Evolutionary conservation across 2,113 vertebrate species (phyloP), one percentile per base, ranked within the genome.

Genomic region (Halichoerus grypus): DNA sequence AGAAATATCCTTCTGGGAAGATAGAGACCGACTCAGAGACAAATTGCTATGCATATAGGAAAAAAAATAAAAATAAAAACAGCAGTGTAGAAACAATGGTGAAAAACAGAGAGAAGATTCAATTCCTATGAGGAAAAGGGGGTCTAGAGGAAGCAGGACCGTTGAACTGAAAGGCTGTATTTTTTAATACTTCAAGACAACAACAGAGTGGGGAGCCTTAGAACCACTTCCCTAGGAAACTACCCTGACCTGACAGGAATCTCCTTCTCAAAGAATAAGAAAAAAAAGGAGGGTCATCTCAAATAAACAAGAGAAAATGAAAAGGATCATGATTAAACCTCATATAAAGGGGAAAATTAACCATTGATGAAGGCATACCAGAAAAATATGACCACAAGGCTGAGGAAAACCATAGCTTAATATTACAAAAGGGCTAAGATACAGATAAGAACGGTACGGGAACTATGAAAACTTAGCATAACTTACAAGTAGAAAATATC

Each of bases 381-480:
- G 63, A 46, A 92, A 96, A 61, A 19, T 49, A 36, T n/a, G 46
- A 57, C 26, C 49, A n/a, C 0, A 18, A 92, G 53, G 9, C 33
- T 84, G 36, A 91, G 61, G 14, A 79, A 91, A 97, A 67, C 16
- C 39, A 21, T 26, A 22, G 18, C 31, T 85, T 77, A 51, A 5
- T 81, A 46, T 53, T 81, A 39, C 4, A 81, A 94, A 97, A 72
- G 3, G n/a, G 12, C 82, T 94, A 77, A 94, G 55, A 33, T 85
- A 82, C 79, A 93, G 69, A 83, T 21, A 80, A 79, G 55, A 88
- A 55, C 10, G 24, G 16, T 53, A 77, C 4, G 51, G 26, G 14
- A 94, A 69, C 61, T 65, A 49, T 92, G 36, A 83, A 77, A 88
- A 79, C n/a, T 67, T 63, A 61, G 55, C 13, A 57, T n/a, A 55